phyloP scores from a whole-genome alignment of 2,888 invertebrate genomes.

The Myathropa florea region DNA sequence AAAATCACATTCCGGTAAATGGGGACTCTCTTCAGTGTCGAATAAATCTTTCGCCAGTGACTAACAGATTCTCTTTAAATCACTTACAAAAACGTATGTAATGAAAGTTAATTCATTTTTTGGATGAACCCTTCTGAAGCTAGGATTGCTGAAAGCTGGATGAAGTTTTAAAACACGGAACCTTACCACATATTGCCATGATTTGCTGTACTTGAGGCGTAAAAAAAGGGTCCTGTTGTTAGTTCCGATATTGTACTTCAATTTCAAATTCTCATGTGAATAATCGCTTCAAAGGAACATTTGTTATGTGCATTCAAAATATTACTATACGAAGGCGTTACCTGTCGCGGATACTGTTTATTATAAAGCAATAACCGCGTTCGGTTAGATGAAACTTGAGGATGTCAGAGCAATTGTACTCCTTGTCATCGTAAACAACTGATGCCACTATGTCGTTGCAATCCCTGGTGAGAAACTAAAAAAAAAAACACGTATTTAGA shows the following conservation, averaged over 20 bases:
- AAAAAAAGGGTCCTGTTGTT: conserved; percentile 9
- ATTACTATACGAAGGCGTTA: conserved; percentile 16
- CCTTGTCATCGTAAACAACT: conserved; percentile 23
- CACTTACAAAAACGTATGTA: background rate
- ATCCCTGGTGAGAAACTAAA: conserved; percentile 10
- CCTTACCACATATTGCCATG: conserved; percentile 48
- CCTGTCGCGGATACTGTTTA: conserved; percentile 62
- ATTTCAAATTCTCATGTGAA: conserved; percentile 13
- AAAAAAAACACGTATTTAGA: background rate
- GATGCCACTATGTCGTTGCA: conserved; percentile 12
- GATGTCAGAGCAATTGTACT: conserved; percentile 53
- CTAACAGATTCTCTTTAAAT: too few relatives aligned
- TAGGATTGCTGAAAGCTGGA: too few relatives aligned
- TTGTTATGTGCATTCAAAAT: background rate
- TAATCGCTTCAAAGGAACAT: conserved; percentile 13
- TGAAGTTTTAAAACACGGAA: too few relatives aligned
- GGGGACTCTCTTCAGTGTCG: too few relatives aligned
- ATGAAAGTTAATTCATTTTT: background rate
- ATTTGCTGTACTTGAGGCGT: background rate
- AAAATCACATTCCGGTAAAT: too few relatives aligned
- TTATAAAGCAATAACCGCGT: conserved; percentile 66
- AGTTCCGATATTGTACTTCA: background rate
- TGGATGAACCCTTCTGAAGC: too few relatives aligned
- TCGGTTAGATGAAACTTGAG: conserved; percentile 62
- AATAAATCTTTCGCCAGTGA: too few relatives aligned